Conservation (phyloP, 2,797 vertebrate species). For the Chelidonichthys spinosus region DNA sequence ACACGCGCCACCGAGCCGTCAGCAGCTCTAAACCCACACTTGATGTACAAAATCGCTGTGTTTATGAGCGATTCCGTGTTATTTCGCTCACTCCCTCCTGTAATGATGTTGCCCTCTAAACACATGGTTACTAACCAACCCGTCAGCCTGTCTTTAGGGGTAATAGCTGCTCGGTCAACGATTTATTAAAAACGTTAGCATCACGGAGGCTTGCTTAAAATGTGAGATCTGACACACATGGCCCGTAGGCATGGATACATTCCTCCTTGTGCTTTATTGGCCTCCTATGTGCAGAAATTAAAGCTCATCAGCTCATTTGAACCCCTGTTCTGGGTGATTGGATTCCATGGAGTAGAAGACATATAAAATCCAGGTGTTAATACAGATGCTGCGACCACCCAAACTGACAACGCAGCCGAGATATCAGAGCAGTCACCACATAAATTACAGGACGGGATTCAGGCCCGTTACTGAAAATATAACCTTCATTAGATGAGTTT, state of each 20-base stretch:
- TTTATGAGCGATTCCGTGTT: constrained; percentile 17
- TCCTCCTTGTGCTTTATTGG: constrained; percentile 18
- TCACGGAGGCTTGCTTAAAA: background rate
- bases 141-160: background rate
- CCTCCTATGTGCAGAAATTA: background rate
- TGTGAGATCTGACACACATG: constrained; percentile 5
- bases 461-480: too few relatives aligned
- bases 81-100: constrained; percentile 21
- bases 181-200: constrained; percentile 15
- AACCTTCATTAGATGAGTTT: too few relatives aligned
- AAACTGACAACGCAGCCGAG: background rate
- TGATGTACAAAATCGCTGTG: constrained; percentile 17
- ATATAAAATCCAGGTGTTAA: constrained; percentile 1
- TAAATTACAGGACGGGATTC: background rate
- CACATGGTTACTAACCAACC: background rate
- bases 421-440: background rate
- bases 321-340: constrained; percentile 8
- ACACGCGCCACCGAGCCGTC: constrained; percentile 22
- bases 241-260: constrained; percentile 12
- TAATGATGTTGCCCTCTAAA: constrained; percentile 19
- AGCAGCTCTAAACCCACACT: constrained; percentile 24
- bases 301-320: background rate
- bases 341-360: constrained; percentile 8
- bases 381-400: background rate
- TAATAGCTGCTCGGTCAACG: background rate